Conservation (phyloP, 2,888 invertebrate species). For the Palloptera scutellata region DNA sequence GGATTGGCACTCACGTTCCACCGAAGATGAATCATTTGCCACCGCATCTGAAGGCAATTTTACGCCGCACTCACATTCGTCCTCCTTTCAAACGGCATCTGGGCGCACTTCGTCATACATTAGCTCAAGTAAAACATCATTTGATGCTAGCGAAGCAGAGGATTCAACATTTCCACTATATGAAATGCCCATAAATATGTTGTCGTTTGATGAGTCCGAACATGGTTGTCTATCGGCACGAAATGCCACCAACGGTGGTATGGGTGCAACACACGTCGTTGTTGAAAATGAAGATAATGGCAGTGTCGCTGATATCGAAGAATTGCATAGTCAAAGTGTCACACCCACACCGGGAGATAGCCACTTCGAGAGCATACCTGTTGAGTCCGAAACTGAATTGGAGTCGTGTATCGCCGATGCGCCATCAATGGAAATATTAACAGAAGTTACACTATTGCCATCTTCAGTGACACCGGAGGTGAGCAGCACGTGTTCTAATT, state of each 20-base stretch:
- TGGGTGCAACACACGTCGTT: constrained; percentile 10
- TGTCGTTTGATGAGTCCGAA: constrained; percentile 61
- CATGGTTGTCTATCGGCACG: constrained; percentile 59
- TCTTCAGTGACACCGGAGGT: constrained; percentile 58
- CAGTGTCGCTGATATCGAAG: constrained; percentile 50
- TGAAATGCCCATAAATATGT: constrained; percentile 56
- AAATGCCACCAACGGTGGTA: constrained; percentile 22
- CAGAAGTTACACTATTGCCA: constrained; percentile 41
- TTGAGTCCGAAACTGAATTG: constrained; percentile 53
- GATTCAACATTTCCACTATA: constrained; percentile 54
- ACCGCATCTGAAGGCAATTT: constrained; percentile 75
- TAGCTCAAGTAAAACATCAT: constrained; percentile 66
- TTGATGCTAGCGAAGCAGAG: constrained; percentile 59
- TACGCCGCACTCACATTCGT: constrained; percentile 72
- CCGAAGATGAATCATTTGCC: constrained; percentile 72
- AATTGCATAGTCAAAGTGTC: constrained; percentile 57
- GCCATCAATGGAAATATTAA: constrained; percentile 42
- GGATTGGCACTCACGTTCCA: constrained; percentile 65
- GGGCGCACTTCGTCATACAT: constrained; percentile 71
- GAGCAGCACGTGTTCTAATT: constrained; percentile 46
- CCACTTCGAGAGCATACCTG: constrained; percentile 41
- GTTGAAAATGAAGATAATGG: constrained; percentile 44
- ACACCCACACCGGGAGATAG: constrained; percentile 55
- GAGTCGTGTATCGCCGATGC: constrained; percentile 49
- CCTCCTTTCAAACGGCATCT: constrained; percentile 75